Percentiles rank a stretch among this genome's conserved stretches.
phyloP scores from a whole-genome alignment of 2,888 invertebrate genomes.

The Glyphotaelius pellucidus region DNA sequence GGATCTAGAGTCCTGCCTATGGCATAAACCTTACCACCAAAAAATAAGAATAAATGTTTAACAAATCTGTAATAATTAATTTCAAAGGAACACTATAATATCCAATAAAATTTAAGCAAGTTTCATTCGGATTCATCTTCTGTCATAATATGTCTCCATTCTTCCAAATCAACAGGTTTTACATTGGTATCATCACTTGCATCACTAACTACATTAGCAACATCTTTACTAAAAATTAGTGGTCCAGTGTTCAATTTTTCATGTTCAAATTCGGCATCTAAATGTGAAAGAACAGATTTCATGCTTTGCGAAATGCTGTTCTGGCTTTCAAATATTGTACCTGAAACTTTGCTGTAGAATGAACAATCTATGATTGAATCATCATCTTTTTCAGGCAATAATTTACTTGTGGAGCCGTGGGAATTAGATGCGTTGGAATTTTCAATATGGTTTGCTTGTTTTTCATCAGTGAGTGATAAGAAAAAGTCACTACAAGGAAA shows the following conservation, averaged over 20 bases:
- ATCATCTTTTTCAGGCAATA: not conserved
- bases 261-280: not conserved
- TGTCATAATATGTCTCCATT: constrained; percentile 37
- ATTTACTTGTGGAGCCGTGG: not conserved
- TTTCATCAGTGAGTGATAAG: not conserved
- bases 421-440: not conserved
- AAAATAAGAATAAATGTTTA: not conserved
- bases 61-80: not conserved
- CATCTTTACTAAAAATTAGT: not conserved
- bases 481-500: not conserved
- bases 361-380: not conserved
- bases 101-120: not conserved
- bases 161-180: not conserved
- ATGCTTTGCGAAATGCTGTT: not conserved
- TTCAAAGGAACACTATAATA: not conserved
- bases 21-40: not conserved
- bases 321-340: not conserved
- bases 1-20: not conserved
- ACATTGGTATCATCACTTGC: not conserved
- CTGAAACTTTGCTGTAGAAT: not conserved
- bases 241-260: not conserved
- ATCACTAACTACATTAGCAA: not conserved
- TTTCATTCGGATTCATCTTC: constrained; percentile 20
- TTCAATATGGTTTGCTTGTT: not conserved
- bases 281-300: not conserved